A percentile compares a stretch with the other conserved stretches of the same genome.
These are phyloP conservation scores for Hydrolagus colliei DNA, from an alignment of 2,797 vertebrate genomes.

Conservation along the genomic window DNA sequence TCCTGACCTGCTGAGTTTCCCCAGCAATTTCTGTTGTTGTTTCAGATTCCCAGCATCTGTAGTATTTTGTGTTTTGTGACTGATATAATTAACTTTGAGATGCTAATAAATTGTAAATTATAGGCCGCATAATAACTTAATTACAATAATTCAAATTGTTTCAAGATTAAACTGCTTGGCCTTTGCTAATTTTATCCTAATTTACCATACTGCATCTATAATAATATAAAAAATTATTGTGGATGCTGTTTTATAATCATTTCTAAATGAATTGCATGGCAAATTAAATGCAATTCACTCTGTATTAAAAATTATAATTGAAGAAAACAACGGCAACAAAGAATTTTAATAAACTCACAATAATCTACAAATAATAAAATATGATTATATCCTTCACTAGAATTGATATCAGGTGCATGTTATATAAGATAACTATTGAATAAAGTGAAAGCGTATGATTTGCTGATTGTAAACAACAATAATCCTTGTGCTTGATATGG, in stretches of 20 bases:
- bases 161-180: neutral
- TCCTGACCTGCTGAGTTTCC: no score
- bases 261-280: neutral
- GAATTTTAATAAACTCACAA: neutral
- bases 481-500: no score
- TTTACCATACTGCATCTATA: neutral
- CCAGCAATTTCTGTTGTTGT: no score
- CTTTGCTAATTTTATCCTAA: neutral
- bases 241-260: neutral
- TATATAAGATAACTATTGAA: no score
- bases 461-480: no score
- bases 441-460: no score
- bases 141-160: constrained; percentile 15
- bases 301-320: neutral
- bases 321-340: neutral
- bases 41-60: no score
- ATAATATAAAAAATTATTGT: neutral
- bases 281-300: neutral
- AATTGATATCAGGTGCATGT: no score
- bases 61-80: no score
- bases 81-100: neutral
- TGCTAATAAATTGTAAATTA: neutral
- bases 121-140: neutral
- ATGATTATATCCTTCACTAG: no score
- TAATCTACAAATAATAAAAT: neutral